A percentile compares a stretch with the other conserved stretches of the same genome.
Evolutionary conservation across 2,888 invertebrate species (phyloP).

Genomic region (Cosmorhoe ocellata): DNA sequence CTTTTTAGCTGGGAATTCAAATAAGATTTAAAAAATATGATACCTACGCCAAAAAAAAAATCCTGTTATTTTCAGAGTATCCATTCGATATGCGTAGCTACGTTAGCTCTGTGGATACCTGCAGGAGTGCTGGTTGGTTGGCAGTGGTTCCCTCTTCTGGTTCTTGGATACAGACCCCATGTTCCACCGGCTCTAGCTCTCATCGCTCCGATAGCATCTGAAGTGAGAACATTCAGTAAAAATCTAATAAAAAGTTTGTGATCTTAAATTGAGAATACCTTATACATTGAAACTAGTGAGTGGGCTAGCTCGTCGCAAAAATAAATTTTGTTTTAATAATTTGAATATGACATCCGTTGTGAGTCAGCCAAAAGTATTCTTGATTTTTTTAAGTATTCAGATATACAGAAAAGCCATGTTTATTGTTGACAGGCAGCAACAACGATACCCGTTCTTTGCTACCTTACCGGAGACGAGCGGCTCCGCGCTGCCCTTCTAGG

Average conservation of each 20-base stretch:
- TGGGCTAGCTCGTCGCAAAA: no score
- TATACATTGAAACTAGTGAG: no score
- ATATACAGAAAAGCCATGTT: neutral
- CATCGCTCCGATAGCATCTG: constrained; percentile 76
- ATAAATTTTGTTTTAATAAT: no score
- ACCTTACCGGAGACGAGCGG: constrained; percentile 69
- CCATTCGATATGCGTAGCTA: constrained; percentile 61
- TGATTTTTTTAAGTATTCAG: no score
- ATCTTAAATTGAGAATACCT: no score
- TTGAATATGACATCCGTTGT: no score
- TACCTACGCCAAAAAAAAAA: no score
- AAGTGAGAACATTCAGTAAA: constrained; percentile 67
- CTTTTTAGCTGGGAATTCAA: no score
- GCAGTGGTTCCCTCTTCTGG: constrained; percentile 71
- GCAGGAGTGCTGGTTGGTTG: constrained; percentile 71
- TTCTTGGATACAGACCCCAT: constrained; percentile 67
- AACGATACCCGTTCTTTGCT: constrained; percentile 74
- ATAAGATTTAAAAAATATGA: no score
- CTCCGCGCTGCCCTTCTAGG: constrained; percentile 76
- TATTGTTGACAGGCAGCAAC: constrained; percentile 66
- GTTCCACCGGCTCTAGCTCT: constrained; percentile 73
- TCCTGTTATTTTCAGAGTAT: constrained; percentile 54
- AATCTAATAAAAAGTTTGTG: neutral
- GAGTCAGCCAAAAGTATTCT: no score
- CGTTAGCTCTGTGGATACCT: constrained; percentile 76